These are phyloP conservation scores for Sciurus carolinensis DNA, from an alignment of 2,797 vertebrate species.

Conservation along the genomic window DNA sequence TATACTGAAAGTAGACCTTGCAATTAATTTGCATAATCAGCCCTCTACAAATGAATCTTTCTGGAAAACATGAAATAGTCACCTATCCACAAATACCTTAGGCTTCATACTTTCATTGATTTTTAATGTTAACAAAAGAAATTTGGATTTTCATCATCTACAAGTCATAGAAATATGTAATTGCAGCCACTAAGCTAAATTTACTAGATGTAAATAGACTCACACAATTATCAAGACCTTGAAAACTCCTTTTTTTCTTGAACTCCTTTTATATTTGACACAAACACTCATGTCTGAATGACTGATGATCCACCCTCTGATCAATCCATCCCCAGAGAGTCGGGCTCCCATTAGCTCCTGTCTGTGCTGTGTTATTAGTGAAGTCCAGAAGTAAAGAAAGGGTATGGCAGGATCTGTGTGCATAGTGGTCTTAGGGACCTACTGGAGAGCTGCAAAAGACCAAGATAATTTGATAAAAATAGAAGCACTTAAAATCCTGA, in stretches of 20 bases:
- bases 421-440: neutral
- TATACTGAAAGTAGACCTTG: neutral
- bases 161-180: neutral
- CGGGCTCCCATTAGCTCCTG: neutral
- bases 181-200: neutral
- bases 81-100: neutral
- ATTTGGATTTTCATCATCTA: neutral
- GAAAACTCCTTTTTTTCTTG: neutral
- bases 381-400: slow-evolving; percentile 7
- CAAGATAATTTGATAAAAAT: slow-evolving; percentile 2
- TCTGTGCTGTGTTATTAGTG: neutral
- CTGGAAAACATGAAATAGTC: neutral
- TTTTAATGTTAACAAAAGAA: slow-evolving; percentile 11
- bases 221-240: neutral
- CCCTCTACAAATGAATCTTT: neutral
- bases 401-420: neutral
- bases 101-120: neutral
- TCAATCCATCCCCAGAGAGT: neutral
- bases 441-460: neutral
- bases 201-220: neutral
- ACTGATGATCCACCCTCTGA: neutral
- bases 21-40: neutral
- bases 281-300: neutral
- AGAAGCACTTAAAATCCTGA: neutral
- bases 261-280: neutral